Base-by-base conservation (phyloP, 23 tunicate genomes). In the Halocynthia roretzi region DNA sequence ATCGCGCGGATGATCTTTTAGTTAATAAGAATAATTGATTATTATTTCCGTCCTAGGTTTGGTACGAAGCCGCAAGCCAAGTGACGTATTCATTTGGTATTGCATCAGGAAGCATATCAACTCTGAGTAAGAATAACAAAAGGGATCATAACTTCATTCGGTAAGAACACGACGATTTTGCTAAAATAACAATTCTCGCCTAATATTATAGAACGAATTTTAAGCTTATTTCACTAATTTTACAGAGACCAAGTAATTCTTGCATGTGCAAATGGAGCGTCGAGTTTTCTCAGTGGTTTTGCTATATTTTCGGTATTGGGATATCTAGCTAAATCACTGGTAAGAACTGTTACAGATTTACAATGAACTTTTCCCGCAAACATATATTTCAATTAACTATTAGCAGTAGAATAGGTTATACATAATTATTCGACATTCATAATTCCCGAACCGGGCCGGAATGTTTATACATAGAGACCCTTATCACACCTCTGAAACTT, bases 21-120 rank as follows among this genome's bases (percentile, higher is more conserved):
- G 44, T 1, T 31, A 31, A 31, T 31, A 31, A 31, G 44, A 31
- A 31, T 0, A 31, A 31, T 31, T 31, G 44, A 31, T 31, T 31
- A 31, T 31, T 31, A 31, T 31, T 31, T 31, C 44, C 44, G 44
- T 31, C 44, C 44, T 5, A 71, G 76, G 76, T 71, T 11, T 71
- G 76, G 76, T 10, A 54, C 12, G 76, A 71, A 11, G 76, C 76
- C 11, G 76, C 76, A 11, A 48, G 63, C 2, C 76, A 71, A 51
- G 76, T 71, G 1, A 9, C 51, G 14, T 71, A 5, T 17, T 71
- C 76, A 48, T 50, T 71, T 17, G 76, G 76, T 48, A 17, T 49
- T 49, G 50, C 56, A 17, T 15, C 56, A 10, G 76, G 76, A 51
- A 0, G 51, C 12, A 40, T 71, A 15, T 11, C 76, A 48, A 71